Evolutionary conservation across 2,113 vertebrate species (phyloP), one percentile per base, ranked within the genome.

Genomic region (Scolopax mira): DNA sequence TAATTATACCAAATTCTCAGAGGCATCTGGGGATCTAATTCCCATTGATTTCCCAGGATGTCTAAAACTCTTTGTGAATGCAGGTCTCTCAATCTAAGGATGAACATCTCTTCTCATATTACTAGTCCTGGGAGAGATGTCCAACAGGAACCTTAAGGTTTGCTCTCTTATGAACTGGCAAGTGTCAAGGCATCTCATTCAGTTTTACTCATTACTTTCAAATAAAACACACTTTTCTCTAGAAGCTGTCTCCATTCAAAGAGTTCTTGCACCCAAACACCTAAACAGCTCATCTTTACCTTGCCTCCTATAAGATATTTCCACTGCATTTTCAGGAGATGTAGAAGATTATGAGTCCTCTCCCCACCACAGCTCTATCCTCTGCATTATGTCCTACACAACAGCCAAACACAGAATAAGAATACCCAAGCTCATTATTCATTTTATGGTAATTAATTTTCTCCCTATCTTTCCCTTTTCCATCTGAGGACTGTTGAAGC

Each of bases 1-100:
- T 93, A 90, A 96, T 96, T 94, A 93, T 81, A 83, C 22, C 70
- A 85, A 96, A 95, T 93, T 96, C 93, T 87, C 64, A 75, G 49
- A 93, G 54, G 94, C 91, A 88, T 95, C 78, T 89, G 79, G 62
- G 66, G 87, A 87, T 96, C 48, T 91, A 95, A 93, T 91, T 95
- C 95, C 73, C 58, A 72, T 3, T 93, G 89, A 85, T 91, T 96
- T 96, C 84, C 91, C 6, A 27, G 81, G 81, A 85, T 93, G 74
- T 83, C 66, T 94, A 88, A 91, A 93, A 10, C 22, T 58, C 49
- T 89, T 85, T 79, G 70, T 72, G 80, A 92, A 48, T 65, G 33
- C 52, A 79, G 37, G 65, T 89, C 49, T 94, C 89, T 89, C 66
- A 88, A 16, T 61, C 61, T 90, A 84, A 88, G 77, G 69, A 73